A percentile compares a stretch with the other conserved stretches of the same genome.
These are phyloP conservation scores for Spongilla lacustris DNA, from an alignment of 37 sponge, comb jelly and placozoan genomes.

Conservation along the genomic window DNA sequence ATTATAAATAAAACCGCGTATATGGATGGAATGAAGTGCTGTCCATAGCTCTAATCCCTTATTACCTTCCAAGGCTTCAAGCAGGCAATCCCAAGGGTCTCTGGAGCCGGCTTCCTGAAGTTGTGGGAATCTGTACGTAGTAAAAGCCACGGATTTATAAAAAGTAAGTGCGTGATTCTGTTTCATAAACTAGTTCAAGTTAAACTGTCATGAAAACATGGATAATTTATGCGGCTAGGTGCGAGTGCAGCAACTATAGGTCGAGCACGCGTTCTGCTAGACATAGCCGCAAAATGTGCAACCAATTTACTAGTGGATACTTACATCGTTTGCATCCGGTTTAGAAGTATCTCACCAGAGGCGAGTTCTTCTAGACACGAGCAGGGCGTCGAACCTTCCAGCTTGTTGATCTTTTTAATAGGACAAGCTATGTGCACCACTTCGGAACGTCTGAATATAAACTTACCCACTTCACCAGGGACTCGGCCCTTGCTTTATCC, in stretches of 20 bases:
- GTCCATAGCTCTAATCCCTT: background rate
- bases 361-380: slow-evolving; percentile 24
- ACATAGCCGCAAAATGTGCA: background rate
- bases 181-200: no score
- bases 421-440: slow-evolving; percentile 2
- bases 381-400: background rate
- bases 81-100: background rate
- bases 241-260: no score
- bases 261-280: background rate
- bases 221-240: no score
- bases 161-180: background rate
- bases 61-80: background rate
- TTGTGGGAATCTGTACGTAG: background rate
- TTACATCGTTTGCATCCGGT: slow-evolving; percentile 32
- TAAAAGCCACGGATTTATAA: background rate
- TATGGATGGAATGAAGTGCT: background rate
- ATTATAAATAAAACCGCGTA: background rate
- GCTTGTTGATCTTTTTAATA: background rate
- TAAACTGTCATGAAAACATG: no score
- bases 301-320: no score
- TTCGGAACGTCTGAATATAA: background rate
- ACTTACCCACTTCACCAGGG: slow-evolving; percentile 49
- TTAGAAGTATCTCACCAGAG: slow-evolving; percentile 23
- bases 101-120: background rate
- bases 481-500: slow-evolving; percentile 9